Base-by-base conservation (phyloP, 1,140 invertebrate species). In the Hormaphis cornu region DNA sequence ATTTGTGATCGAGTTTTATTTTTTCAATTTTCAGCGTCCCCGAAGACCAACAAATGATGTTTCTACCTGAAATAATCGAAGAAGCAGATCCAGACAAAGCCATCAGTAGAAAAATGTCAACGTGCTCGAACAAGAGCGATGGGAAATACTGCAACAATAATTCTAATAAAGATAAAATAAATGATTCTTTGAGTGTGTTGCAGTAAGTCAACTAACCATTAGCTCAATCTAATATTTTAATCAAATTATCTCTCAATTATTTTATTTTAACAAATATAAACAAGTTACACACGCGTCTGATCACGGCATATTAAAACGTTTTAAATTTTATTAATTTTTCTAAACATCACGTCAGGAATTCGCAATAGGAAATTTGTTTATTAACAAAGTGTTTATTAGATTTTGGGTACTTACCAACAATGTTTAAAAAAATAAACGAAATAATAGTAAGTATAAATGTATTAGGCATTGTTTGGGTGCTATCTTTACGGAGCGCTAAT, bases 41-140 rank as follows among this genome's bases (percentile, higher is more conserved):
- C 3, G 81, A 84, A 73, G 81, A 83, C n/a, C 82, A 85, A 69
- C 83, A 85, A 69, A 80, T 79, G 20, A 81, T 85, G 79, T 83
- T 84, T 71, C 73, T 85, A 37, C 84, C 84, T 1, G 81, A 83
- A 71, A 83, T 85, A 61, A 73, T 76, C n/a, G 83, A 84, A 72
- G 83, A 85, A 61, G 82, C 81, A n/a, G 78, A 81, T 22, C 75
- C 73, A 10, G 71, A 69, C 14, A 73, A 72, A 26, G n/a, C 12
- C 10, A 74, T 54, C 42, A 50, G 63, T 14, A 76, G 76, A 24
- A 48, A 14, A 3, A 7, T 12, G 3, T 66, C 61, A 0, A 66
- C 14, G 2, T 2, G 44, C 24, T 66, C 61, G 8, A 66, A 35
- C 28, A 46, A 48, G 1, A 66, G 44, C 12, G 61, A 61, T 16